Conservation (phyloP, 2,888 invertebrate genomes). For the Cataglyphis altisquamis region DNA sequence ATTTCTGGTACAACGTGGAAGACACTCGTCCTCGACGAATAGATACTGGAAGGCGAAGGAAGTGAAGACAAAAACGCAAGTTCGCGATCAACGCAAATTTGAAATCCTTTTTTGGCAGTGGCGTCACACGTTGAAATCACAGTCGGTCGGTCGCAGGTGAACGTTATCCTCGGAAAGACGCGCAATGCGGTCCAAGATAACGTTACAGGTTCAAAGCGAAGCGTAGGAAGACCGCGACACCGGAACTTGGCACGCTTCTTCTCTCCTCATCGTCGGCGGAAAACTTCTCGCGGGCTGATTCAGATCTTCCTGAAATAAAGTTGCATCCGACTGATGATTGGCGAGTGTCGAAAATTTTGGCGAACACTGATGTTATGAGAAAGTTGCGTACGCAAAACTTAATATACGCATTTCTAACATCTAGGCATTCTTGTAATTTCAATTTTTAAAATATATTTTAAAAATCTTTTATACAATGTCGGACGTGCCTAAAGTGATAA, state of each 20-base stretch:
- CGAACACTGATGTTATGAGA: background rate
- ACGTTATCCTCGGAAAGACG: slow-evolving; percentile 59
- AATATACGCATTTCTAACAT: background rate
- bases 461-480: background rate
- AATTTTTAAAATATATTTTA: background rate
- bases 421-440: background rate
- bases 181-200: slow-evolving; percentile 58
- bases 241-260: slow-evolving; percentile 64
- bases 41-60: slow-evolving; percentile 36
- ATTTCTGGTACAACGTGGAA: slow-evolving; percentile 38
- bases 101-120: slow-evolving; percentile 69
- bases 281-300: slow-evolving; percentile 40
- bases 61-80: slow-evolving; percentile 16
- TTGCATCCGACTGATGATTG: slow-evolving; percentile 23
- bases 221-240: slow-evolving; percentile 60
- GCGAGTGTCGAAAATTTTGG: slow-evolving; percentile 1
- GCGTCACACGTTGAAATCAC: slow-evolving; percentile 59
- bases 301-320: slow-evolving; percentile 47
- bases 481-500: background rate
- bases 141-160: slow-evolving; percentile 42
- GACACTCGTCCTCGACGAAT: slow-evolving; percentile 29
- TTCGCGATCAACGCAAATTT: slow-evolving; percentile 35
- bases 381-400: background rate
- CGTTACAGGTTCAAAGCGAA: slow-evolving; percentile 48
- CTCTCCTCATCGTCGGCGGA: slow-evolving; percentile 39